Evolutionary conservation across 2,113 vertebrate genomes (phyloP).

Genomic region (Carlito syrichta): DNA sequence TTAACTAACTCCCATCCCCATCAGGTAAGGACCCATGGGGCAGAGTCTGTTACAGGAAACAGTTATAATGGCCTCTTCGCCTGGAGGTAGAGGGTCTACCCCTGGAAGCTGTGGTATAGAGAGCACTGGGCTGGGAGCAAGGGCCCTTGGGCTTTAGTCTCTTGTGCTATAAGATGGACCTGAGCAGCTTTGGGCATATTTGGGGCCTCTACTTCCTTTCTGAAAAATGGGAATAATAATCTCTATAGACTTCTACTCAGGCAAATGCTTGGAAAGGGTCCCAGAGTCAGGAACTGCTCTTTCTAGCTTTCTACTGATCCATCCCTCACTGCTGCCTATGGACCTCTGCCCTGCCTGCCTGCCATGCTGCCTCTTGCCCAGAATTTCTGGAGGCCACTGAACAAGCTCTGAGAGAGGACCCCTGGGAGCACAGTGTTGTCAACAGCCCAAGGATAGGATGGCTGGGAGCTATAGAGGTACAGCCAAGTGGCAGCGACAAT

Average conservation of each 20-base stretch:
- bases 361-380: background rate
- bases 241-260: background rate
- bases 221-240: background rate
- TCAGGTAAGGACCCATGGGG: background rate
- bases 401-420: background rate
- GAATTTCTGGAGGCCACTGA: background rate
- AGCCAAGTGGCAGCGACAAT: background rate
- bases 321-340: accelerated
- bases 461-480: background rate
- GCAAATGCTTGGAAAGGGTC: background rate
- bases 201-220: background rate
- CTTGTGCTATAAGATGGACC: background rate
- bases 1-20: background rate
- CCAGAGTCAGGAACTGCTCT: background rate
- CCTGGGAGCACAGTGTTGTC: too few relatives aligned
- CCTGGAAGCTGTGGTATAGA: background rate
- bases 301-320: too few relatives aligned
- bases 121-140: background rate
- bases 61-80: background rate
- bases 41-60: background rate
- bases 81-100: background rate
- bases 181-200: background rate
- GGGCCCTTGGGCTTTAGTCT: background rate
- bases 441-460: too few relatives aligned
- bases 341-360: background rate